These are phyloP conservation scores for Panzeria rudis DNA, from an alignment of 2,888 invertebrate species.

Conservation along the genomic window DNA sequence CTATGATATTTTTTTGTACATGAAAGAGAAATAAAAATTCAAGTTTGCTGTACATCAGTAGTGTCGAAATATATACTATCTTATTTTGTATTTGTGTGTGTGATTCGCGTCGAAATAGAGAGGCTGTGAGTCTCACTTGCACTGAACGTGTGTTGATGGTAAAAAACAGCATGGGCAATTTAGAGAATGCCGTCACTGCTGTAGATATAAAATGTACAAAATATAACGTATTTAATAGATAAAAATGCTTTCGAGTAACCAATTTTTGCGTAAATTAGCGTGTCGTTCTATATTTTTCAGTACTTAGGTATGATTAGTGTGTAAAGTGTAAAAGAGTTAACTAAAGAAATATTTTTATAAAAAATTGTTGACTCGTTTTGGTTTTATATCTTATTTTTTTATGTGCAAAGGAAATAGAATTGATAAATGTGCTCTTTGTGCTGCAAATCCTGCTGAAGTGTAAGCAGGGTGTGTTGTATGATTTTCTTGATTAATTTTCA, in stretches of 20 bases:
- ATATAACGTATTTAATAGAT: background rate
- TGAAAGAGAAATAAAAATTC: constrained; percentile 1
- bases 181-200: too few relatives aligned
- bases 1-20: constrained; percentile 15
- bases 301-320: background rate
- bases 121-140: too few relatives aligned
- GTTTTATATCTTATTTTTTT: background rate
- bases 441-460: constrained; percentile 16
- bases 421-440: constrained; percentile 47
- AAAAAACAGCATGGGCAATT: too few relatives aligned
- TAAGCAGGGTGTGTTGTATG: background rate
- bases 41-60: background rate
- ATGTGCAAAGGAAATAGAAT: constrained; percentile 18
- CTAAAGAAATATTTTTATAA: background rate
- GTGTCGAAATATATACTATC: too few relatives aligned
- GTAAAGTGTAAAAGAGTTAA: background rate
- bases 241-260: background rate
- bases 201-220: background rate
- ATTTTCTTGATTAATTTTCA: background rate
- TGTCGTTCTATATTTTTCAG: background rate
- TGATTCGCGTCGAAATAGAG: too few relatives aligned
- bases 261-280: background rate
- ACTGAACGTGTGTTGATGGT: too few relatives aligned
- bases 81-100: too few relatives aligned
- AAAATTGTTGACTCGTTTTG: too few relatives aligned